Conservation (phyloP, 2,888 invertebrate species). For the Zootermopsis nevadensis region DNA sequence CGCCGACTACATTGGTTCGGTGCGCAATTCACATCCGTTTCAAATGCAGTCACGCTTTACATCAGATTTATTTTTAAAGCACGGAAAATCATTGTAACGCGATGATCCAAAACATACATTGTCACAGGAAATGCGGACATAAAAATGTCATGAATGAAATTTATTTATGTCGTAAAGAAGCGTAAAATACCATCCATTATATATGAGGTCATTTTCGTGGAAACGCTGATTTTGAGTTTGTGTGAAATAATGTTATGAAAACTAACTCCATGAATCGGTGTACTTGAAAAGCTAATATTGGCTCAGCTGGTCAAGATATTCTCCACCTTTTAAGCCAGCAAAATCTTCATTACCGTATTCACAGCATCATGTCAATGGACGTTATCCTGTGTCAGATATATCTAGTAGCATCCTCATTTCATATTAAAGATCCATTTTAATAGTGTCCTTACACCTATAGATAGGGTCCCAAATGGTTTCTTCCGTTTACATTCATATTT, state of each 20-base stretch:
- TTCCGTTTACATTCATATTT: no score
- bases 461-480: no score
- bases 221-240: background rate
- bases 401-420: no score
- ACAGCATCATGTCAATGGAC: no score
- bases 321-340: no score
- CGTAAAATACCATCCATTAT: background rate
- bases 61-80: slow-evolving; percentile 22
- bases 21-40: slow-evolving; percentile 14
- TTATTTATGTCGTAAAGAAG: background rate
- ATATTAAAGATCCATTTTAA: no score
- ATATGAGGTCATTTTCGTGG: background rate
- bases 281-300: no score
- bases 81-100: background rate
- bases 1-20: background rate
- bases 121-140: slow-evolving; percentile 1
- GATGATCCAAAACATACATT: slow-evolving; percentile 18
- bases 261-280: no score
- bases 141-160: background rate
- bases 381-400: no score
- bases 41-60: slow-evolving; percentile 5
- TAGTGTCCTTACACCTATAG: no score
- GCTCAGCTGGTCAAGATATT: no score
- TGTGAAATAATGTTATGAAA: background rate
- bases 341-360: no score